phyloP scores from a whole-genome alignment of 1,140 invertebrate genomes.

The Drosophila pruinosa region DNA sequence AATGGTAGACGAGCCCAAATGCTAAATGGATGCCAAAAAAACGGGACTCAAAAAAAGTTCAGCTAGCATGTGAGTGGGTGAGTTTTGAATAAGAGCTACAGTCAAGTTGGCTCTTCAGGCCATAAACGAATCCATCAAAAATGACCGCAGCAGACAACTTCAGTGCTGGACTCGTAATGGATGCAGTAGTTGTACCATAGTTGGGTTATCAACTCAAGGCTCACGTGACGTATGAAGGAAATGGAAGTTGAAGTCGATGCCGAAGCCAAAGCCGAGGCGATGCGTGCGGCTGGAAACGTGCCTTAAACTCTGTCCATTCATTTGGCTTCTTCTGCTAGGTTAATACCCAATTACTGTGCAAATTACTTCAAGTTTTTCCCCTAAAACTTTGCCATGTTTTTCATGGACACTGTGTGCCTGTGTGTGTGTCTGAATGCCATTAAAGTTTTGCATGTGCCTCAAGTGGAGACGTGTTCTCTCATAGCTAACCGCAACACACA shows the following conservation, averaged over 20 bases:
- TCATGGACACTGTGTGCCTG: constrained; percentile 20
- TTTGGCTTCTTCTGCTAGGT: constrained; percentile 54
- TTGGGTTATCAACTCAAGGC: constrained; percentile 19
- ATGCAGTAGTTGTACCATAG: not conserved
- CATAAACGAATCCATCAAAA: constrained; percentile 66
- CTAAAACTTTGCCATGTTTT: constrained; percentile 44
- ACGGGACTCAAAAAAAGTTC: not conserved
- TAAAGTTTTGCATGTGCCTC: constrained; percentile 66
- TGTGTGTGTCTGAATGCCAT: constrained; percentile 27
- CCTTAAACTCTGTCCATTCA: constrained; percentile 74
- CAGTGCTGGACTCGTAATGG: not conserved
- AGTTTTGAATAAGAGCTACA: constrained; percentile 42
- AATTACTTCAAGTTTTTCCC: constrained; percentile 73
- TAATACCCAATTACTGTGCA: constrained; percentile 82
- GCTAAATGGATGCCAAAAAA: constrained; percentile 23
- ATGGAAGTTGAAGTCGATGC: constrained; percentile 33
- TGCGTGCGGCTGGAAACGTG: constrained; percentile 46
- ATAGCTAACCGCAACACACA: not conserved
- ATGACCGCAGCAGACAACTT: constrained; percentile 50
- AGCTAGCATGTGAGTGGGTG: constrained; percentile 22
- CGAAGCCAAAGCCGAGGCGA: no score
- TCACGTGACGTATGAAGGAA: constrained; percentile 54
- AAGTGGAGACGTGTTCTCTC: constrained; percentile 37
- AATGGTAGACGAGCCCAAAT: constrained; percentile 33
- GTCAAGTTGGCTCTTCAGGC: constrained; percentile 1